These are phyloP conservation scores for Brachionichthys hirsutus DNA, from an alignment of 2,113 vertebrate species.

Conservation along the genomic window DNA sequence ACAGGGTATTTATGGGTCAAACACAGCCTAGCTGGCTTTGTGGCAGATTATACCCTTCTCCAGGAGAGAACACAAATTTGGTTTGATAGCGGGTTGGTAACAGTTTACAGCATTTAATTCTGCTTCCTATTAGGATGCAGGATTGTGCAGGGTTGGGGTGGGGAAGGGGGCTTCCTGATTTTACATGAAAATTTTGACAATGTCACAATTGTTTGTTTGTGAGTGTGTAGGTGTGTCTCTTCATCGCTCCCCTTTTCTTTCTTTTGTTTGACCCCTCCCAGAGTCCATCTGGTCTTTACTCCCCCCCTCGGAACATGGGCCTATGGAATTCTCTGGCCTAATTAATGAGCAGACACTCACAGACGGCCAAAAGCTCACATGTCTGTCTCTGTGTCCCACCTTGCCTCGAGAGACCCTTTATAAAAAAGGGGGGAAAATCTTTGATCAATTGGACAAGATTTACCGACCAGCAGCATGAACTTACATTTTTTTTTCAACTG, in stretches of 20 bases:
- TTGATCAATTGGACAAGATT: slow-evolving; percentile 73
- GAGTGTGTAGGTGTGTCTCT: slow-evolving; percentile 29
- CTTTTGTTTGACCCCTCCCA: slow-evolving; percentile 68
- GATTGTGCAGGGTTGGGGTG: slow-evolving; percentile 21
- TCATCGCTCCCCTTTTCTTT: slow-evolving; percentile 58
- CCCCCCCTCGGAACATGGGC: slow-evolving; percentile 74
- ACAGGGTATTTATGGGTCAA: slow-evolving; percentile 80
- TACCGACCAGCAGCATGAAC: slow-evolving; percentile 61
- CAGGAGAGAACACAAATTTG: slow-evolving; percentile 64
- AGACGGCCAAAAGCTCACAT: slow-evolving; percentile 74
- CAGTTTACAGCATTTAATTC: slow-evolving; percentile 52
- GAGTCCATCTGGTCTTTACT: slow-evolving; percentile 82
- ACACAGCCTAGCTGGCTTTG: slow-evolving; percentile 71
- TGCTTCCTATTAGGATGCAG: slow-evolving; percentile 48
- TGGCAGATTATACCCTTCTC: slow-evolving; percentile 70
- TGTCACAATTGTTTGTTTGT: slow-evolving; percentile 42
- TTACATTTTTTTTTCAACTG: slow-evolving; percentile 30
- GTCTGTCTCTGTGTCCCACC: slow-evolving; percentile 69
- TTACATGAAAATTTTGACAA: slow-evolving; percentile 56
- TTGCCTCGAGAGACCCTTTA: slow-evolving; percentile 70
- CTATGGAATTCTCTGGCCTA: slow-evolving; percentile 81
- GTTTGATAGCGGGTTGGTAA: slow-evolving; percentile 63
- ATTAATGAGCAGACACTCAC: slow-evolving; percentile 81
- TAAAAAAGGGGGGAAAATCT: slow-evolving; percentile 77
- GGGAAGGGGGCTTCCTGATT: slow-evolving; percentile 12